These are phyloP conservation scores for Carapus acus DNA, from an alignment of 2,797 vertebrate species.

Conservation along the genomic window DNA sequence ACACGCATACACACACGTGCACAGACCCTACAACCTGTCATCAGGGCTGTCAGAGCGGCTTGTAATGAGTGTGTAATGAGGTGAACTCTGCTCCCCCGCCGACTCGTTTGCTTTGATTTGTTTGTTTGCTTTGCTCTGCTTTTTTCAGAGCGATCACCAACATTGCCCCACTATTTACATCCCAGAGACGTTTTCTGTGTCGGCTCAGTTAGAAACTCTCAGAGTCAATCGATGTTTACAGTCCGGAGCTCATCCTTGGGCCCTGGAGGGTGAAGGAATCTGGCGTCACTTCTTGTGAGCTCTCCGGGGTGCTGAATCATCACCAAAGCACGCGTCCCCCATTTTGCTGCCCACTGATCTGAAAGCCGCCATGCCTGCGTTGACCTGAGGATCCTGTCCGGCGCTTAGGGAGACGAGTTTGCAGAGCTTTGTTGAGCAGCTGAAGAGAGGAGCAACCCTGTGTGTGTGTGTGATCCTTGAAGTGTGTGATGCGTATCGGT, in stretches of 20 bases:
- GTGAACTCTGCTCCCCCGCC: conserved; percentile 21
- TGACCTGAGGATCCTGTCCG: conserved; percentile 54
- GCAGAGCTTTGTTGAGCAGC: conserved; percentile 55
- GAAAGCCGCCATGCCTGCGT: conserved; percentile 46
- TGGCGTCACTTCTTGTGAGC: conserved; percentile 28
- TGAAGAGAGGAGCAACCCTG: conserved; percentile 59
- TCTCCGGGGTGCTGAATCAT: conserved; percentile 24
- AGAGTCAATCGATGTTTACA: not conserved
- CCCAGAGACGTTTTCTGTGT: no score
- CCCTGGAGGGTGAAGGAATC: conserved; percentile 10
- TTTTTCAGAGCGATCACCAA: conserved; percentile 1
- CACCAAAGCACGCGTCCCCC: conserved; percentile 24
- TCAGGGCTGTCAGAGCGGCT: conserved; percentile 26
- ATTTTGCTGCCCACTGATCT: conserved; percentile 37
- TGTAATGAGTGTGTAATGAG: conserved; percentile 42
- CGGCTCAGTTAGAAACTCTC: not conserved
- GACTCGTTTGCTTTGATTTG: no score
- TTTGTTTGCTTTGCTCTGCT: no score
- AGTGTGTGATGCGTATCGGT: conserved; percentile 57
- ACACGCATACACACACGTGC: conserved; percentile 1
- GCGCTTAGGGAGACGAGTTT: conserved; percentile 35
- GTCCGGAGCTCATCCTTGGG: conserved; percentile 3
- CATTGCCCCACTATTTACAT: no score
- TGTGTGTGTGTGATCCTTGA: conserved; percentile 64
- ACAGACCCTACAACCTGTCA: conserved; percentile 30